phyloP scores from a whole-genome alignment of 2,797 vertebrate species.

The Aquila chrysaetos region DNA sequence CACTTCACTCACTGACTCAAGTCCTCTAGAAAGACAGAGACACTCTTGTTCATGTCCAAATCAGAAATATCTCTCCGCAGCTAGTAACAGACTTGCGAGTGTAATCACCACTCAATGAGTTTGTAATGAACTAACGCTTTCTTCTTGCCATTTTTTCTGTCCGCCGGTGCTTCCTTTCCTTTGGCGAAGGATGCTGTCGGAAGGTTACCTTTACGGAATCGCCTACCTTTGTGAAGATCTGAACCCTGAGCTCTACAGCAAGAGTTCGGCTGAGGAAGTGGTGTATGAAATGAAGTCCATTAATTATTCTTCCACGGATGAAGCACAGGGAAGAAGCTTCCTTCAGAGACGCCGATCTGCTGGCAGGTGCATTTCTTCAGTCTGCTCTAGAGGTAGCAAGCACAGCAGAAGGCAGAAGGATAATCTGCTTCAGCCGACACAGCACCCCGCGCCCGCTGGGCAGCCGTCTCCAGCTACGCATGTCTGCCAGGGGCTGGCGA shows the following conservation, averaged over 20 bases:
- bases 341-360: constrained; percentile 70
- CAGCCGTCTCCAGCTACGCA: constrained; percentile 62
- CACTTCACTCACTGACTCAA: background rate
- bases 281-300: constrained; percentile 61
- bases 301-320: constrained; percentile 40
- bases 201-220: constrained; percentile 77
- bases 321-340: constrained; percentile 62
- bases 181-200: constrained; percentile 73
- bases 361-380: constrained; percentile 58
- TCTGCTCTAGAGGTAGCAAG: constrained; percentile 53
- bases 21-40: background rate
- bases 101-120: background rate
- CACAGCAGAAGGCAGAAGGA: constrained; percentile 50
- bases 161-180: background rate
- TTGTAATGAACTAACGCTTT: background rate
- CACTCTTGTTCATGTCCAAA: background rate
- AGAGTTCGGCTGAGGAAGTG: constrained; percentile 33
- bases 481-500: constrained; percentile 62
- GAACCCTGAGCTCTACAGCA: constrained; percentile 2
- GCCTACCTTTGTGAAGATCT: constrained; percentile 64
- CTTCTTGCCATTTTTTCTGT: background rate
- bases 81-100: background rate
- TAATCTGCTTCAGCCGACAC: constrained; percentile 23
- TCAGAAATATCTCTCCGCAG: background rate
- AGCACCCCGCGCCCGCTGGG: constrained; percentile 27